phyloP scores from a whole-genome alignment of 2,797 vertebrate genomes.

The Odontamblyopus rebecca region DNA sequence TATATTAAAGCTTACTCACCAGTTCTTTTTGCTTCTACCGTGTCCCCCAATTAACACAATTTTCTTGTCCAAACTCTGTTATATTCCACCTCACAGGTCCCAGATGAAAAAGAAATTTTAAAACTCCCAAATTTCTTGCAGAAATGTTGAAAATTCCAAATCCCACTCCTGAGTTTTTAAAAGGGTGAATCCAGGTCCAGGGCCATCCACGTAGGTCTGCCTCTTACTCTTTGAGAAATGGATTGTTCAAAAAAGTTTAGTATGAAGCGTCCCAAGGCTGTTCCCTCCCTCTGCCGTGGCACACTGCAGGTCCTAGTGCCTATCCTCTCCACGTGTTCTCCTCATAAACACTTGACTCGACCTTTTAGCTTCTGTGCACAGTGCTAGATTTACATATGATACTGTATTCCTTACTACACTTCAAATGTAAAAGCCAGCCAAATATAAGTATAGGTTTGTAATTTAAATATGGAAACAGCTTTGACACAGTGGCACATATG shows the following conservation, averaged over 20 bases:
- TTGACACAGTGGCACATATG: background rate
- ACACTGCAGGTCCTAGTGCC: constrained; percentile 77
- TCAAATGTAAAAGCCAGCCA: background rate
- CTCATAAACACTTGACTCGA: constrained; percentile 42
- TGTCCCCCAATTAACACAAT: constrained; percentile 45
- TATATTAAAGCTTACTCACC: constrained; percentile 60
- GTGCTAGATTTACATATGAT: background rate
- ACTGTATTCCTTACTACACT: constrained; percentile 10
- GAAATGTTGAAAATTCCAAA: constrained; percentile 51
- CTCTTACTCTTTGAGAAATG: constrained; percentile 76
- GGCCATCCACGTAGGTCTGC: constrained; percentile 70
- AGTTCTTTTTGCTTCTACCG: constrained; percentile 44
- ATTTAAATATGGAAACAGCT: background rate
- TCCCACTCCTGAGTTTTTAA: constrained; percentile 60
- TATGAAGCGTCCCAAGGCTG: constrained; percentile 62
- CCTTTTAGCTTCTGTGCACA: constrained; percentile 5
- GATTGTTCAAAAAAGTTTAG: constrained; percentile 80
- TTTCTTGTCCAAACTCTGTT: constrained; percentile 52
- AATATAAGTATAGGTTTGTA: background rate
- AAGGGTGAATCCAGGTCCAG: constrained; percentile 66
- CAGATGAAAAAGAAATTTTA: constrained; percentile 22
- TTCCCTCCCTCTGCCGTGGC: constrained; percentile 60
- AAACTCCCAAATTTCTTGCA: constrained; percentile 50
- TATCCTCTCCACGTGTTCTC: constrained; percentile 40
- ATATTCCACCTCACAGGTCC: constrained; percentile 71